Evolutionary conservation across 2,888 invertebrate species (phyloP).

Genomic region (Thereva nobilitata): DNA sequence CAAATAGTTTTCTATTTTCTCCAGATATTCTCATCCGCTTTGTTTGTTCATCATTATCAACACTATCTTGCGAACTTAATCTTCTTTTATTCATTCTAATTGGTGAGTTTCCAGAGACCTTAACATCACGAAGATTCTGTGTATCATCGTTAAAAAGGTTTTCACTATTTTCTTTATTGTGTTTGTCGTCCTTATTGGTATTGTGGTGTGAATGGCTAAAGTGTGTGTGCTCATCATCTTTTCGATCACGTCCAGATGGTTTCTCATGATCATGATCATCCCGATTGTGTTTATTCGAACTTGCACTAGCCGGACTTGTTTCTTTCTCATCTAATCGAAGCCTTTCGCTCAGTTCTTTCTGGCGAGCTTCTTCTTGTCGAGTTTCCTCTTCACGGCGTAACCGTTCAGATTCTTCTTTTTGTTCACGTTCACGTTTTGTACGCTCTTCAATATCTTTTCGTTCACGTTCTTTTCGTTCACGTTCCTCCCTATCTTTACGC

Average conservation of each 20-base stretch:
- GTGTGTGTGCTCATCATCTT: conserved; percentile 13
- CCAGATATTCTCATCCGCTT: conserved; percentile 66
- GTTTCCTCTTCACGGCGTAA: conserved; percentile 48
- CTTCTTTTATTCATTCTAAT: conserved; percentile 64
- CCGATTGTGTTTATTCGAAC: conserved; percentile 49
- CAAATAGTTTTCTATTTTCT: conserved; percentile 61
- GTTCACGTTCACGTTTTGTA: conserved; percentile 47
- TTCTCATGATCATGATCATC: conserved; percentile 53
- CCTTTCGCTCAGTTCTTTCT: conserved; percentile 56
- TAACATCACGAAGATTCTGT: conserved; percentile 40
- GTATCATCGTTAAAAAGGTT: conserved; percentile 32
- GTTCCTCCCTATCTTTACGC: conserved; percentile 40
- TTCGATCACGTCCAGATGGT: not conserved
- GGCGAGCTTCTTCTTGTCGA: conserved; percentile 52
- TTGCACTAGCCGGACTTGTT: conserved; percentile 47
- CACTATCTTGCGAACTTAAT: conserved; percentile 76
- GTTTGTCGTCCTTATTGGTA: conserved; percentile 43
- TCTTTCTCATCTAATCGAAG: conserved; percentile 58
- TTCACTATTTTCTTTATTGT: conserved; percentile 48
- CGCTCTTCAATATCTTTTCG: conserved; percentile 44
- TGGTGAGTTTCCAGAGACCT: conserved; percentile 31
- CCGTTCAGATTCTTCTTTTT: conserved; percentile 48
- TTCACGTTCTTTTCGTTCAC: conserved; percentile 46
- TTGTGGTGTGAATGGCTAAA: conserved; percentile 33
- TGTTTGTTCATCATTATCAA: conserved; percentile 52